Base-by-base conservation (phyloP, 2,797 vertebrate species). In the Alosa sapidissima region DNA sequence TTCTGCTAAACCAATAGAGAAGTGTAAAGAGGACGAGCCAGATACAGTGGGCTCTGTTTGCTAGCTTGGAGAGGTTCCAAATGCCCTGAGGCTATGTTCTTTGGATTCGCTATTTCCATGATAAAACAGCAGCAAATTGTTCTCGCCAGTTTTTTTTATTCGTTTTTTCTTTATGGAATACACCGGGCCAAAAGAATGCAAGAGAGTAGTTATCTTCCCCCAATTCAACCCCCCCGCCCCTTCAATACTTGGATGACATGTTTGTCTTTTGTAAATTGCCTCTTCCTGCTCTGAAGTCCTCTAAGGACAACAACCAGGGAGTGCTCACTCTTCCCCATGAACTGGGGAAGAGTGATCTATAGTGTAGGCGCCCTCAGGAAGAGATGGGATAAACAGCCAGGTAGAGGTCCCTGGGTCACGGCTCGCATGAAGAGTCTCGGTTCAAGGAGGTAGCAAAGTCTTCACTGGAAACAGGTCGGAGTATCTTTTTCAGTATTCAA, bases 91-190 rank as follows among this genome's bases (percentile, higher is more conserved):
- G 72, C 41, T 78, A 47, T 41, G 72, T 78, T 78, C 72, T 78
- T 78, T 78, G 72, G 72, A 78, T 78, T 47, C 19, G 45, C 72
- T 78, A 78, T 78, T 78, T 78, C 72, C 72, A 78, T 47, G 41
- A 78, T 78, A 78, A 78, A 78, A 78, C 36, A 47, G 72, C 72
- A 7, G 16, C 19, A 78, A 78, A 78, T 78, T 78, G 72, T 14
- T 78, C 36, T 47, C 5, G 72, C 36, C 36, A 78, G 36, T 45
- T 14, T 16, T 55, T 9, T 55, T 55, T 19, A 1, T 55, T 55
- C 0, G 6, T 51, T 1, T 51, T 51, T 51, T 24, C 60, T 62
- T 28, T 19, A 19, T 10, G 11, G 6, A 78, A 78, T n/a, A 47
- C 72, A 21, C 72, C 2, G 5, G 16, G 72, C 36, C 72, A 47